These are phyloP conservation scores for Phalacrocorax brasilianus DNA, from an alignment of 2,113 vertebrate genomes.

Conservation along the genomic window DNA sequence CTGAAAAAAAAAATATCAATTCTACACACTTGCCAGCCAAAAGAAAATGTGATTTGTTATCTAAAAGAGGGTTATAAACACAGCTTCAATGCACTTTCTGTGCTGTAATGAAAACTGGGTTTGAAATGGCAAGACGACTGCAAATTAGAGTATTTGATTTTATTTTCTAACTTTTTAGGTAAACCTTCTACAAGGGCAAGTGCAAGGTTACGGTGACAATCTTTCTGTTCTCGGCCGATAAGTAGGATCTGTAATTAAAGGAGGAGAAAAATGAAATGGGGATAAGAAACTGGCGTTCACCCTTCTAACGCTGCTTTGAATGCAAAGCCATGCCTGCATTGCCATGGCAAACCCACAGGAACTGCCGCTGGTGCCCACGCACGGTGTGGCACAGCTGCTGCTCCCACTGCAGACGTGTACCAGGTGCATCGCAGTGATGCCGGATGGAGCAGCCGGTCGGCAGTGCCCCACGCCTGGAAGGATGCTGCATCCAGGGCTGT, in stretches of 20 bases:
- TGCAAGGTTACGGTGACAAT: slow-evolving; percentile 42
- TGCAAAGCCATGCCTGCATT: background rate
- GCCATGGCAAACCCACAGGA: background rate
- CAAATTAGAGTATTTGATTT: slow-evolving; percentile 75
- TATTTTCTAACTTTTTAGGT: slow-evolving; percentile 70
- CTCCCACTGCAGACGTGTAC: accelerated
- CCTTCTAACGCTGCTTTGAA: slow-evolving; percentile 48
- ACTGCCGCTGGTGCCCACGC: accelerated
- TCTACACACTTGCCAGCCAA: slow-evolving; percentile 76
- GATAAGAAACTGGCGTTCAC: background rate
- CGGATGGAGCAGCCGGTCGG: accelerated
- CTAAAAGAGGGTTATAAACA: slow-evolving; percentile 81
- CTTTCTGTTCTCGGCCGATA: slow-evolving; percentile 48
- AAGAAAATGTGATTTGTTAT: slow-evolving; percentile 82
- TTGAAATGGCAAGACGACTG: slow-evolving; percentile 72
- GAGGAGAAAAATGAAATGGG: slow-evolving; percentile 55
- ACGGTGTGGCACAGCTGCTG: accelerated
- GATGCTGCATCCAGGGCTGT: background rate
- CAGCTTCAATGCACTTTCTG: slow-evolving; percentile 75
- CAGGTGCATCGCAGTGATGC: accelerated
- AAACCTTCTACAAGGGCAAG: slow-evolving; percentile 75
- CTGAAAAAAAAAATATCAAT: slow-evolving; percentile 77
- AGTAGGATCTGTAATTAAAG: slow-evolving; percentile 72
- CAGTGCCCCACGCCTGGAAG: background rate
- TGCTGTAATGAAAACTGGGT: slow-evolving; percentile 75